Base-by-base conservation (phyloP, 2,888 invertebrate genomes). In the Oxycera nigricornis region DNA sequence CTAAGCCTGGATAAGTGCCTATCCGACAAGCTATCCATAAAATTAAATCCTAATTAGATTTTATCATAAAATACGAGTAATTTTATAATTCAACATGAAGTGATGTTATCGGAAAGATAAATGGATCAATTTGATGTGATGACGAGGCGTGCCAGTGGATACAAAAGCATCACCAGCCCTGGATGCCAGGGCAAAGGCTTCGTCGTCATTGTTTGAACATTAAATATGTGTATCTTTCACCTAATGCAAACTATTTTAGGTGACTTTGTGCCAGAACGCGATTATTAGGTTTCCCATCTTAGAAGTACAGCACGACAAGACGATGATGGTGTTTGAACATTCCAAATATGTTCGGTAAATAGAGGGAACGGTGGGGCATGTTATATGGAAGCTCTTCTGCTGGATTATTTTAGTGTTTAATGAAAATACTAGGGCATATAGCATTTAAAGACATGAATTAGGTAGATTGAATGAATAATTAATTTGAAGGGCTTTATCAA, bases 11-110 rank as follows among this genome's bases (percentile, higher is more conserved):
- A 73, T 73, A 68, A 75, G 73, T 61, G 46, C 46, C 73, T 73
- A 68, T 55, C 73, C 65, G 62, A 70, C 73, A 72, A 76, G 72
- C 76, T 74, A 72, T 76, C 72, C 74, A 76, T 76, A 76, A 76
- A 74, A 76, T 76, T 76, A 76, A 76, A 74, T 74, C 70, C 76
- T 74, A 76, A 76, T 76, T 76, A 74, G 76, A 76, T 76, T 76
- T 76, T 73, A 74, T 76, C 74, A 74, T 73, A 74, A 74, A 74
- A 76, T 72, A 74, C 74, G 74, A 76, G 76, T 74, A 76, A 76
- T 76, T 76, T 76, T 76, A 76, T 76, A 76, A 76, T 76, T 76
- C 72, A 73, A 76, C 74, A 74, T 74, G 67, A 74, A 76, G 68
- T 70, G 76, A 76, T 73, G 76, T 73, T 76, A 76, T 76, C 74